These are phyloP conservation scores for Melitaea athalia DNA, from an alignment of 2,888 invertebrate genomes.

Conservation along the genomic window DNA sequence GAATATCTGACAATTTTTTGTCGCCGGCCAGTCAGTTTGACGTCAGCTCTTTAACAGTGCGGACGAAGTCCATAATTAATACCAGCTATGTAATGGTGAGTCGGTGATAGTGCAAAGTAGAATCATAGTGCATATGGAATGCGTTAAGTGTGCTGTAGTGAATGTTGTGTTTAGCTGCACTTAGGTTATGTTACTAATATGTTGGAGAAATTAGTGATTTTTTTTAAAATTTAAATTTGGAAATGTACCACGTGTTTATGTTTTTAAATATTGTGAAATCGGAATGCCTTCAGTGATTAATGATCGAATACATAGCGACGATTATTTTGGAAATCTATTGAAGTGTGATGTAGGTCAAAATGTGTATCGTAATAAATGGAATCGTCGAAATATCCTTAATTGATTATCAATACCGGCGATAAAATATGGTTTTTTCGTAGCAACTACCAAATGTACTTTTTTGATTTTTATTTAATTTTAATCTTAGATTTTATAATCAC, in stretches of 20 bases:
- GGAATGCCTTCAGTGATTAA: neutral
- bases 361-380: neutral
- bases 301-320: conserved; percentile 8
- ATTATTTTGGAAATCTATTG: neutral
- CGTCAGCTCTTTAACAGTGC: conserved; percentile 61
- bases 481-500: too few relatives aligned
- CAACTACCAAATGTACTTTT: too few relatives aligned
- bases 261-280: neutral
- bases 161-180: conserved; percentile 51
- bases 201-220: conserved; percentile 24
- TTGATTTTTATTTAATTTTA: too few relatives aligned
- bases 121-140: conserved; percentile 35
- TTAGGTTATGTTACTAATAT: conserved; percentile 21
- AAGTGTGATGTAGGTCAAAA: neutral
- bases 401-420: neutral
- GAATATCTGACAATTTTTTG: conserved; percentile 57
- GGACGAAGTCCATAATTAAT: conserved; percentile 53
- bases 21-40: conserved; percentile 58
- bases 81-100: conserved; percentile 77
- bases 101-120: conserved; percentile 55
- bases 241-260: conserved; percentile 13
- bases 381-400: neutral
- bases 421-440: too few relatives aligned
- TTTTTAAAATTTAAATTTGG: neutral
- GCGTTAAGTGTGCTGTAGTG: conserved; percentile 29